Base-by-base conservation (phyloP, 2,888 invertebrate species). In the Xylophagus ater region DNA sequence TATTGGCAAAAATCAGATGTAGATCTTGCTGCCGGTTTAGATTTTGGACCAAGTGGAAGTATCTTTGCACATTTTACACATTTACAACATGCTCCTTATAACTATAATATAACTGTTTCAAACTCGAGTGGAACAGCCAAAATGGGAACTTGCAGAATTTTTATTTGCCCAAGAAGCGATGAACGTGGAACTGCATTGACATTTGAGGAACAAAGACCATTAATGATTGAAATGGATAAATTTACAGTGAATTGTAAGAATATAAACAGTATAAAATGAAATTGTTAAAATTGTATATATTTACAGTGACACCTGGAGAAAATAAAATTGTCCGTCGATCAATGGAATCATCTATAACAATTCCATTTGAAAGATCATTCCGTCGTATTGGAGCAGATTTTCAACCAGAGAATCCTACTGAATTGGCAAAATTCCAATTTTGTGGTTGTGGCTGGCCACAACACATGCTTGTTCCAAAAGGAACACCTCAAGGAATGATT, bases 331-430 rank as follows among this genome's bases (percentile, higher is more conserved):
- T 67, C 0, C 76, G 81, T 7, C 59, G 65, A 26, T 85, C 85
- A 3, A 57, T 65, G 1, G 73, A 81, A 9, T 86, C 87, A 0
- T 77, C 81, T 1, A 78, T 89, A 20, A 87, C 86, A 9, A 82
- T 86, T 54, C 85, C 86, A 1, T 85, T 80, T 59, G 84, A 83
- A 58, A 70, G 79, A 40, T 83, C 83, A 3, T 89, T 86, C 76
- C 73, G 81, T 4, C 72, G 76, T 51, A 57, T 81, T 46, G 79
- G 81, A 49, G 53, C 57, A 1, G 62, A 57, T 14, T 66, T 76
- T 7, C 76, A 78, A 1, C 61, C 61, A 1, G 53, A 46, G 3
- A 40, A 43, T 34, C 59, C 68, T 0, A 63, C 61, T 3, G 58
- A 64, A 3, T 62, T 71, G 1, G 68, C 66, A 0, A 59, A 66